Evolutionary conservation across 2,113 vertebrate genomes (phyloP).

Genomic region (Rallus limicola): DNA sequence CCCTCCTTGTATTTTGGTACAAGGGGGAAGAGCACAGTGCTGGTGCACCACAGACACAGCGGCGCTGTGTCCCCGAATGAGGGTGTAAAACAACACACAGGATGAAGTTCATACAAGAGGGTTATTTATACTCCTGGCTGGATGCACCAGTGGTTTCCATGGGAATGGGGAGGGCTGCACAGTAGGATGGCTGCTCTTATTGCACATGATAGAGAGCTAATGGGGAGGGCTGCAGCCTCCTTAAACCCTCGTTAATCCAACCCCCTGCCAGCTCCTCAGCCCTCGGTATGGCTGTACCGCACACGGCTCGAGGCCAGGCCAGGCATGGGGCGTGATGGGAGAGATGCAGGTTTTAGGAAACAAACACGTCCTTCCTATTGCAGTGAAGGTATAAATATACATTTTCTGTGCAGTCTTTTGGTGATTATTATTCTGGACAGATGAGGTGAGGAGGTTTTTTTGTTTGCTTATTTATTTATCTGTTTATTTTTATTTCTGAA

Average conservation of each 20-base stretch:
- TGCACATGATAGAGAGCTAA: conserved; percentile 35
- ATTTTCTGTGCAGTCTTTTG: background rate
- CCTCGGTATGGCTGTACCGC: accelerated
- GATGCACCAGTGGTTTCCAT: conserved; percentile 60
- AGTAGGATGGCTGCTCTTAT: conserved; percentile 26
- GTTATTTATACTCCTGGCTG: conserved; percentile 55
- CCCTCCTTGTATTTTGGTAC: background rate
- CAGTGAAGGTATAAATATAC: background rate
- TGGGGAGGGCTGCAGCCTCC: conserved; percentile 42
- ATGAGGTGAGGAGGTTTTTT: background rate
- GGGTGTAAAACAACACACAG: background rate
- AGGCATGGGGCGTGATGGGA: accelerated
- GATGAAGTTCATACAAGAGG: background rate
- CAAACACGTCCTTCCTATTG: accelerated
- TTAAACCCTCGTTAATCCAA: background rate
- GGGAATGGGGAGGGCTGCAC: conserved; percentile 58
- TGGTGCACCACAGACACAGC: accelerated
- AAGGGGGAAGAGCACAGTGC: background rate
- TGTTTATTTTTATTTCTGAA: background rate
- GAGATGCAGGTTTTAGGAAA: background rate
- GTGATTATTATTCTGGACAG: background rate
- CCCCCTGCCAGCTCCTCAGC: background rate
- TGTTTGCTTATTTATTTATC: background rate
- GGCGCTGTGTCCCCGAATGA: accelerated
- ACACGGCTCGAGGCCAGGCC: accelerated